Percentiles rank a stretch among this genome's conserved stretches.
Conservation (phyloP, 2,888 invertebrate species). For the Tridacna gigas region DNA sequence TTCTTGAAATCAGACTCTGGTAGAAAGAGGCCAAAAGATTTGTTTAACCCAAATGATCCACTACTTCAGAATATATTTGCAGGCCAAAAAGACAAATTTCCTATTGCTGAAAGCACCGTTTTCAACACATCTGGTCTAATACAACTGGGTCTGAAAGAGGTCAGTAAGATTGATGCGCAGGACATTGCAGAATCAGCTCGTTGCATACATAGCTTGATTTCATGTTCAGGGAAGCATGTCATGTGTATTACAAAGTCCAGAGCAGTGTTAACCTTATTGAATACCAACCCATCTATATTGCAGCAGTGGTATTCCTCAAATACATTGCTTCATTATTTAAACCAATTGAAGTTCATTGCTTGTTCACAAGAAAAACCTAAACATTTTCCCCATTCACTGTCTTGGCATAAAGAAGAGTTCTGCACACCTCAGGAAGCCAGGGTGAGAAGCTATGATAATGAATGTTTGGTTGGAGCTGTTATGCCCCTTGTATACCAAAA, state of each 20-base stretch:
- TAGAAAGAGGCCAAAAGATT: slow-evolving; percentile 37
- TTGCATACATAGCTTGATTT: neutral
- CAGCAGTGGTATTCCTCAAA: neutral
- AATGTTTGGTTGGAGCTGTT: slow-evolving; percentile 41
- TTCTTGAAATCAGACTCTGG: slow-evolving; percentile 3
- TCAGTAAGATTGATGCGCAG: slow-evolving; percentile 18
- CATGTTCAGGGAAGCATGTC: neutral
- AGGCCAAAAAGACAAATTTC: slow-evolving; percentile 15
- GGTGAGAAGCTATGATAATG: slow-evolving; percentile 7
- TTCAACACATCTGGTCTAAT: slow-evolving; percentile 10
- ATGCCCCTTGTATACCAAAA: slow-evolving; percentile 33
- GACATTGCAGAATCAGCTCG: slow-evolving; percentile 25
- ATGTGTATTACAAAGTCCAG: neutral
- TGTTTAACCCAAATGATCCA: slow-evolving; percentile 45
- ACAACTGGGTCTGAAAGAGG: slow-evolving; percentile 46
- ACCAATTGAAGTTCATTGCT: slow-evolving; percentile 25
- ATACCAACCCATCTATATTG: neutral
- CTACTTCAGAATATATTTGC: slow-evolving; percentile 31
- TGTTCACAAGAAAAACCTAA: slow-evolving; percentile 1
- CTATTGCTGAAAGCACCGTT: neutral
- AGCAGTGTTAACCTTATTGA: slow-evolving; percentile 4
- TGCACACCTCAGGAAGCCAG: slow-evolving; percentile 40
- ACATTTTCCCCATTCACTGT: slow-evolving; percentile 29
- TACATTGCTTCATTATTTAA: neutral
- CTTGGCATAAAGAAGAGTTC: slow-evolving; percentile 25